Evolutionary conservation across 2,113 vertebrate genomes (phyloP).

Genomic region (Pseudorhombus dupliciocellatus): DNA sequence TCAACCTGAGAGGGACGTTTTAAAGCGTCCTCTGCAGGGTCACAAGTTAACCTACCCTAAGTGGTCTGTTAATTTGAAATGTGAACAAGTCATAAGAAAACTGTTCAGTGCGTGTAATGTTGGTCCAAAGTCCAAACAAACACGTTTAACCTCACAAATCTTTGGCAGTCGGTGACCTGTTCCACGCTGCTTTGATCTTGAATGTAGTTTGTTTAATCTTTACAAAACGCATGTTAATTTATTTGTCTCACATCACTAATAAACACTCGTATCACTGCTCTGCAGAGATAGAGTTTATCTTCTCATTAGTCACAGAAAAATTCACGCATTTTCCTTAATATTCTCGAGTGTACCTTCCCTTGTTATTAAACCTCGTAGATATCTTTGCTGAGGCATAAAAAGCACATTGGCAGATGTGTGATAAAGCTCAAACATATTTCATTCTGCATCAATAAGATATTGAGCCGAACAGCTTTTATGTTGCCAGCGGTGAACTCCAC

Average conservation of each 20-base stretch:
- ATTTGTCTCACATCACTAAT: neutral
- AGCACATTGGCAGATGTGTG: neutral
- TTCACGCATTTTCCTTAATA: neutral
- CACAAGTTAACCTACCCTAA: neutral
- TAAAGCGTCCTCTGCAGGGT: neutral
- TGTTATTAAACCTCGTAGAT: constrained; percentile 17
- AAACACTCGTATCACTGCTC: neutral
- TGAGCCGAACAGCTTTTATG: neutral
- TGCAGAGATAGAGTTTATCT: neutral
- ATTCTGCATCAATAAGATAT: constrained; percentile 2
- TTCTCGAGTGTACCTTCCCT: neutral
- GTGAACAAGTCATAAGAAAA: no score
- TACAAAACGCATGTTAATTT: neutral
- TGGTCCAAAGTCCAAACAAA: no score
- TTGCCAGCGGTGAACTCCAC: neutral
- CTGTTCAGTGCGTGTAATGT: no score
- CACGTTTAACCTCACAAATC: no score
- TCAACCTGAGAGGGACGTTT: neutral
- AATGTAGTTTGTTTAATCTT: neutral
- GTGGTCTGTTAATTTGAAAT: no score
- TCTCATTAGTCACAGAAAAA: neutral
- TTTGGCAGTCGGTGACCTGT: no score
- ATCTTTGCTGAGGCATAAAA: neutral
- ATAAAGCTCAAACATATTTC: constrained; percentile 20
- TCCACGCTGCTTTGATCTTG: neutral